A percentile compares a stretch with the other conserved stretches of the same genome.
Conservation (phyloP, 2,797 vertebrate genomes). For the Epinephelus coioides region DNA sequence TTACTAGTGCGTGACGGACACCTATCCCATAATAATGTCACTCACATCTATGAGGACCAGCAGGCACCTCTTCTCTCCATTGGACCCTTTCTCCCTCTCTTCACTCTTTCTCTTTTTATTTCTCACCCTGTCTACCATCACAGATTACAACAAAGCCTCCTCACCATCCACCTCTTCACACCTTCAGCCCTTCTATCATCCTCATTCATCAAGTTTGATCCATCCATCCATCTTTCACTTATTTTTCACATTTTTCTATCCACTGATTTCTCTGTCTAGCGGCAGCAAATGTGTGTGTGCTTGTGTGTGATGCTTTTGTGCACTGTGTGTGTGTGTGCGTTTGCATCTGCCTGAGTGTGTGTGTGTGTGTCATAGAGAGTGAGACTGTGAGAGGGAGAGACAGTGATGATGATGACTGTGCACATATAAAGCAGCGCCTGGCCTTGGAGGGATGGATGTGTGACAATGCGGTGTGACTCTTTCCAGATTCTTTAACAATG, state of each 20-base stretch:
- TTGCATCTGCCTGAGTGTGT: background rate
- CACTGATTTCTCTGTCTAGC: background rate
- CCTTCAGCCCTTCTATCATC: background rate
- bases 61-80: slow-evolving; percentile 22
- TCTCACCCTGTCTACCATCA: slow-evolving; percentile 30
- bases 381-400: slow-evolving; percentile 22
- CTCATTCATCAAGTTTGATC: slow-evolving; percentile 10
- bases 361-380: background rate
- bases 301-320: background rate
- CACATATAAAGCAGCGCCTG: slow-evolving; percentile 40
- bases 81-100: slow-evolving; percentile 8
- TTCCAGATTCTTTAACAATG: slow-evolving; percentile 71
- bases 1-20: slow-evolving; percentile 80
- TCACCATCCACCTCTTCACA: slow-evolving; percentile 16
- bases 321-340: background rate
- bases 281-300: background rate
- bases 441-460: slow-evolving; percentile 58
- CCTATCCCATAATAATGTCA: slow-evolving; percentile 82
- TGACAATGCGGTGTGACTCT: slow-evolving; percentile 62
- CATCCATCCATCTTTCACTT: slow-evolving; percentile 15
- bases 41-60: slow-evolving; percentile 71
- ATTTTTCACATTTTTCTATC: slow-evolving; percentile 5
- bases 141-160: background rate
- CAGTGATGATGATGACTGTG: slow-evolving; percentile 52
- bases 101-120: slow-evolving; percentile 30